These are phyloP conservation scores for Epinephelus lanceolatus DNA, from an alignment of 2,113 vertebrate genomes.

Conservation along the genomic window DNA sequence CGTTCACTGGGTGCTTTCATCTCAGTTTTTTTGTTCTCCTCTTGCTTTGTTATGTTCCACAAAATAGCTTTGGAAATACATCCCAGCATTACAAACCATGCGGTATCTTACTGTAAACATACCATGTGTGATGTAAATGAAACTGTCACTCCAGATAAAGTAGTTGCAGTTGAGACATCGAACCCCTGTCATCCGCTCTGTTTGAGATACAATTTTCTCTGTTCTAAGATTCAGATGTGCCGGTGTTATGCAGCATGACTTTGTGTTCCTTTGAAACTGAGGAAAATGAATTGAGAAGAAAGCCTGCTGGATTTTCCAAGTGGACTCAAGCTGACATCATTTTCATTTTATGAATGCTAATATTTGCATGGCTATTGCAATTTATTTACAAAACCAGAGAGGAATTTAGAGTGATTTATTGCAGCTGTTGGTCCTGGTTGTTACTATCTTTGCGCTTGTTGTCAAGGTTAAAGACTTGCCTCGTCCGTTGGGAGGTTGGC, in stretches of 20 bases:
- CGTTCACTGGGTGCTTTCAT: not conserved
- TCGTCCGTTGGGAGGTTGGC: slow-evolving; percentile 10
- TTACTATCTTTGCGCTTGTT: slow-evolving; percentile 27
- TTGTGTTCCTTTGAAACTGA: slow-evolving; percentile 2
- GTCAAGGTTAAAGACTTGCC: slow-evolving; percentile 51
- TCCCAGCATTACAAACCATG: not conserved
- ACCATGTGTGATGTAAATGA: slow-evolving; percentile 62
- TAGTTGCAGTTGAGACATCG: slow-evolving; percentile 40
- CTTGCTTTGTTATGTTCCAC: not conserved
- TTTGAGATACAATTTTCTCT: slow-evolving; percentile 29
- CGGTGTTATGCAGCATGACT: slow-evolving; percentile 17
- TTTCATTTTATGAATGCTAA: slow-evolving; percentile 26
- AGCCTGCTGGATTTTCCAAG: slow-evolving; percentile 17
- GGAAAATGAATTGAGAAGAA: slow-evolving; percentile 26
- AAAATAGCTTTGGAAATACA: not conserved
- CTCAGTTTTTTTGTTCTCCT: no score
- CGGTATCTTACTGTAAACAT: slow-evolving; percentile 24
- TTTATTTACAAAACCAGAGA: not conserved
- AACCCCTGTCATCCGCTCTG: slow-evolving; percentile 32
- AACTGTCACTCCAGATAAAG: slow-evolving; percentile 62
- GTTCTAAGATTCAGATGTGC: slow-evolving; percentile 32
- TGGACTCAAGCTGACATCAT: slow-evolving; percentile 22
- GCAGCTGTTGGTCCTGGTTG: slow-evolving; percentile 5
- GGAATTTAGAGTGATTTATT: not conserved
- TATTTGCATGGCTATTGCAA: slow-evolving; percentile 16